Conservation (phyloP, 2,113 vertebrate genomes). For the Datnioides undecimradiatus region DNA sequence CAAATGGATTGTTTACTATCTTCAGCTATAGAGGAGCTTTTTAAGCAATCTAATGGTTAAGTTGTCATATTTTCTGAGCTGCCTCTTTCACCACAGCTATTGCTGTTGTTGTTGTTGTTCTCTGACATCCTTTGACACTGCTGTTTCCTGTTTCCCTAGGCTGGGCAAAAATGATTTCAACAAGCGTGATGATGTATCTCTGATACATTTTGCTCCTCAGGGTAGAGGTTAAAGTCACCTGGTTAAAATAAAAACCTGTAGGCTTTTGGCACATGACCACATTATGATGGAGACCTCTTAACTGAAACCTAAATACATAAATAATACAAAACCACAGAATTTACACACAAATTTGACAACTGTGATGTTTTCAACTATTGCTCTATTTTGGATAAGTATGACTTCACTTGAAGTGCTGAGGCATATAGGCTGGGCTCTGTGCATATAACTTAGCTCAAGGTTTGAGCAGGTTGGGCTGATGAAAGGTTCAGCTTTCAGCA, state of each 20-base stretch:
- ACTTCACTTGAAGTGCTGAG: slow-evolving; percentile 2
- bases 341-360: not conserved
- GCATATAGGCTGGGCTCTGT: not conserved
- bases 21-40: not conserved
- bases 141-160: slow-evolving; percentile 65
- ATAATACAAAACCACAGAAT: slow-evolving; percentile 5
- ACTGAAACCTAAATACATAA: not conserved
- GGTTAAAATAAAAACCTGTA: not conserved
- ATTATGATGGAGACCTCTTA: not conserved
- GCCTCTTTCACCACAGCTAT: slow-evolving; percentile 52
- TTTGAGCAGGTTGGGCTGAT: slow-evolving; percentile 41
- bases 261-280: no score
- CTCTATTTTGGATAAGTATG: slow-evolving; percentile 1
- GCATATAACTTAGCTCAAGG: not conserved
- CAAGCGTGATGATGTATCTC: not conserved
- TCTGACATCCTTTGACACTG: slow-evolving; percentile 68
- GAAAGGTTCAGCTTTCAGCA: slow-evolving; percentile 68
- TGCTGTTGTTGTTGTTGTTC: slow-evolving; percentile 59
- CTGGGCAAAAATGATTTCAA: not conserved
- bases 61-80: slow-evolving; percentile 19
- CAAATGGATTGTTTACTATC: not conserved
- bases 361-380: not conserved
- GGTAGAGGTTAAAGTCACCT: not conserved
- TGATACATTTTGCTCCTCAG: slow-evolving; percentile 33
- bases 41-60: slow-evolving; percentile 22